These are phyloP conservation scores for Zele albiditarsus DNA, from an alignment of 2,888 invertebrate species.

Conservation along the genomic window DNA sequence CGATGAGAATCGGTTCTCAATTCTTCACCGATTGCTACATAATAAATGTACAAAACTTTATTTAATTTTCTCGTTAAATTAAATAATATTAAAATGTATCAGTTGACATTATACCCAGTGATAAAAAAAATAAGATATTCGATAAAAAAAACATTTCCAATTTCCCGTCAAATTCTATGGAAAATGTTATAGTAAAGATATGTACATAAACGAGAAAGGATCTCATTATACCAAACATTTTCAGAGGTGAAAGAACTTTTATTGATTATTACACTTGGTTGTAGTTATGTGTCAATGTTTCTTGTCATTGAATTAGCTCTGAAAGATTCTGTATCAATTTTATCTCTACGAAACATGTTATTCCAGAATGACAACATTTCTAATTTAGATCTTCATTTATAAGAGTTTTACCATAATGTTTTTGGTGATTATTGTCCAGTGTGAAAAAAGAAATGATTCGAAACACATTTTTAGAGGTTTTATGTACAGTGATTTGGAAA, in stretches of 20 bases:
- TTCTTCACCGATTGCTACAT: constrained; percentile 27
- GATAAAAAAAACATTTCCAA: background rate
- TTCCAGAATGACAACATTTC: no score
- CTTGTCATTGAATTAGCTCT: background rate
- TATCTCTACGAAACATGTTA: no score
- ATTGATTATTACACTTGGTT: background rate
- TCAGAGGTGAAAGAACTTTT: background rate
- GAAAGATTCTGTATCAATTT: no score
- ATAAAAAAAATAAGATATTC: background rate
- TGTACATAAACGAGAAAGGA: background rate
- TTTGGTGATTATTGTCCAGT: no score
- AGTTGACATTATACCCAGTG: background rate
- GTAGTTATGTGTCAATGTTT: background rate
- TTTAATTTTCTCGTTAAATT: constrained; percentile 3
- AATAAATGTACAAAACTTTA: constrained; percentile 42
- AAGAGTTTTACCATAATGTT: no score
- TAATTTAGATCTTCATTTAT: no score
- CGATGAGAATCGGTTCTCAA: constrained; percentile 14
- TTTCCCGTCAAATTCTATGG: background rate
- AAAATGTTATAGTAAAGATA: background rate
- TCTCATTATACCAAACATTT: background rate
- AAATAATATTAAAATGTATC: background rate
- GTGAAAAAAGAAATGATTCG: no score
- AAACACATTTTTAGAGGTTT: no score
- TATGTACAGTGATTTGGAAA: no score